Evolutionary conservation across 2,888 invertebrate genomes (phyloP).

Genomic region (Lasioglossum leucozonium): DNA sequence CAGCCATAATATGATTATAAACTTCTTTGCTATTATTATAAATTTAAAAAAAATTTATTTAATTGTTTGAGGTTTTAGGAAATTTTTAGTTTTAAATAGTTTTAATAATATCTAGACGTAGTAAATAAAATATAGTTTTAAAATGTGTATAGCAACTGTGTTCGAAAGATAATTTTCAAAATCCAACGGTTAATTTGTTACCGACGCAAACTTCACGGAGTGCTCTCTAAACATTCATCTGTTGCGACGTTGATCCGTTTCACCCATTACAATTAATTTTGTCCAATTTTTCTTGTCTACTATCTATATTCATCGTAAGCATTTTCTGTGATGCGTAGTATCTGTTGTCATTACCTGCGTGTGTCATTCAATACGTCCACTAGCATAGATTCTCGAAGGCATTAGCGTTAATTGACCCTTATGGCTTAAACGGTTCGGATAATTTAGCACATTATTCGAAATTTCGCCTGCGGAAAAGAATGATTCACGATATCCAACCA

Average conservation of each 20-base stretch:
- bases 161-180: neutral
- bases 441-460: neutral
- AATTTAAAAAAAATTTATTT: neutral
- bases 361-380: neutral
- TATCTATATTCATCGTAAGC: neutral
- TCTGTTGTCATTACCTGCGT: slow-evolving; percentile 4
- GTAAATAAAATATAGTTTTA: no score
- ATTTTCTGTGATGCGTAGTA: slow-evolving; percentile 28
- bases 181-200: neutral
- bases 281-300: neutral
- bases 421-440: neutral
- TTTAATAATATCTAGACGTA: neutral
- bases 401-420: slow-evolving; percentile 6
- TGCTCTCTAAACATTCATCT: neutral
- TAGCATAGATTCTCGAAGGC: slow-evolving; percentile 1
- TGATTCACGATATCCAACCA: neutral
- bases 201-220: neutral
- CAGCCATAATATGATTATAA: neutral
- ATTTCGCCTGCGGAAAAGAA: neutral
- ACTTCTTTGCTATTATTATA: neutral
- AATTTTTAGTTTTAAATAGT: neutral
- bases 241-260: neutral
- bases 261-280: neutral
- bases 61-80: neutral
- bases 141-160: neutral